Percentiles rank a stretch among this genome's conserved stretches.
Conservation (phyloP, 2,113 vertebrate genomes). For the Mus spicilegus region DNA sequence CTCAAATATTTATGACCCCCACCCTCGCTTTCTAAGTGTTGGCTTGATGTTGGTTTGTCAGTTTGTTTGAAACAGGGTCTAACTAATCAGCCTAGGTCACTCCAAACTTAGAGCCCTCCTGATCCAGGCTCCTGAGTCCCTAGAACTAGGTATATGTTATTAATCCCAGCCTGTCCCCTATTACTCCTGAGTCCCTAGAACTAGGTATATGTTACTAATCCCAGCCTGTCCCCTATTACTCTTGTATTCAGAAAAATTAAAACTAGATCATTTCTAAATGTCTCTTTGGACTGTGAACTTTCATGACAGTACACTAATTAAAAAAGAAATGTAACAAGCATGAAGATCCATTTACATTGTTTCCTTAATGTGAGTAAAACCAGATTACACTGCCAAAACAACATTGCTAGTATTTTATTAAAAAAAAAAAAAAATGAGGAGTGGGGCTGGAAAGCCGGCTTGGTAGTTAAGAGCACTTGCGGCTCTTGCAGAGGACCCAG, state of each 20-base stretch:
- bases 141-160: neutral
- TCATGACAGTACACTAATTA: conserved; percentile 30
- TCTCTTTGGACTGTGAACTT: conserved; percentile 41
- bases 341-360: conserved; percentile 11
- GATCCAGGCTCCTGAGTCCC: too few species aligned
- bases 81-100: too few species aligned
- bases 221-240: neutral
- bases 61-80: neutral
- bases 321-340: conserved; percentile 35
- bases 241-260: neutral
- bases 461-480: neutral
- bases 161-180: neutral
- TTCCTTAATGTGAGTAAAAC: conserved; percentile 20
- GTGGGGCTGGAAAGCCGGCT: neutral
- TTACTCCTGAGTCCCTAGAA: neutral
- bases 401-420: neutral
- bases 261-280: conserved; percentile 13
- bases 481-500: neutral
- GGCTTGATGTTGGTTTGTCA: neutral
- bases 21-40: neutral
- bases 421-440: neutral
- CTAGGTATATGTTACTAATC: neutral
- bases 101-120: neutral
- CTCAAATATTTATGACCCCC: neutral
- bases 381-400: conserved; percentile 41